Base-by-base conservation (phyloP, 2,113 vertebrate species). In the Melanerpes formicivorus region DNA sequence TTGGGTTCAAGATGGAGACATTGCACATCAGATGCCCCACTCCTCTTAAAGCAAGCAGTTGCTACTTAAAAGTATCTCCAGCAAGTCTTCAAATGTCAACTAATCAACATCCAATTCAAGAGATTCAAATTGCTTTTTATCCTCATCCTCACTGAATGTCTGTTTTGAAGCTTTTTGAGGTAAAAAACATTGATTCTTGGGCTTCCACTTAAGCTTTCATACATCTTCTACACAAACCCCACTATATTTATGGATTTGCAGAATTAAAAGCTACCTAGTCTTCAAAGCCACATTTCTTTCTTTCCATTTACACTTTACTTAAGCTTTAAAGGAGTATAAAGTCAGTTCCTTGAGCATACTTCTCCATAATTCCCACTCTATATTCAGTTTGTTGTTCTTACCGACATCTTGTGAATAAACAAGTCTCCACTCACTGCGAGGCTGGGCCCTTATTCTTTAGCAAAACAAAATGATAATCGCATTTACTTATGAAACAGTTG, bases 91-190 rank as follows among this genome's bases (percentile, higher is more conserved):
- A 89, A 66, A 93, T 87, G 18, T 82, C 84, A 93, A 54, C 37
- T 84, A 65, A 93, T 81, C 70, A 91, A 50, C 44, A 80, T 84
- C 23, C 32, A 34, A 63, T 93, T 92, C 73, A 93, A 81, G 72
- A n/a, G 50, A 86, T 65, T 81, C 12, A 76, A 60, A 76, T 66
- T 62, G 37, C 8, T 70, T 73, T 78, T 81, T 63, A 76, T 81
- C 7, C 11, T 90, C 14, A 60, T 64, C 10, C 5, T 83, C 74
- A 55, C 9, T 59, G 46, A 72, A 40, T 16, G 8, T 67, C 66
- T 88, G 12, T 72, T 91, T 80, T 64, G 30, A 84, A 72, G 34
- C 1, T 62, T 71, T 58, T 34, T 84, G 22, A 59, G 7, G 25
- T 67, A 13, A 80, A 66, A 29, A 7, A 4, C 19, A n/a, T 2